Percentiles rank a stretch among this genome's conserved stretches.
These are phyloP conservation scores for Sylvilagus floridanus DNA, from an alignment of 2,797 vertebrate genomes.

Conservation along the genomic window DNA sequence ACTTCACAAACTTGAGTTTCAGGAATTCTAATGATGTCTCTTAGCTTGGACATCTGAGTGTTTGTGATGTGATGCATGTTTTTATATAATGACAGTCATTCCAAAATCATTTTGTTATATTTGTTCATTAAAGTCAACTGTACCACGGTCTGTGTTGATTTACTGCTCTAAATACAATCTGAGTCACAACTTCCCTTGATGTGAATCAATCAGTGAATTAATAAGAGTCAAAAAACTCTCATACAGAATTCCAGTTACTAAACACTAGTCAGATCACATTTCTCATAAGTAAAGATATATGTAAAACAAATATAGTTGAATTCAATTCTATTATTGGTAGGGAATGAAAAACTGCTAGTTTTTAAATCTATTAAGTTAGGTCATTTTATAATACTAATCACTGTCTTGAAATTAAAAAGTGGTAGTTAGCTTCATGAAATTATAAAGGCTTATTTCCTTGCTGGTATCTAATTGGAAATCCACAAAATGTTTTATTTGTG, in stretches of 20 bases:
- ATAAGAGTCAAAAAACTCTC: neutral
- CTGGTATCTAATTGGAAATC: neutral
- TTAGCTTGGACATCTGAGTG: neutral
- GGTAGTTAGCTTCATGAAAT: slow-evolving; percentile 31
- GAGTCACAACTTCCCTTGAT: neutral
- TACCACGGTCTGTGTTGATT: neutral
- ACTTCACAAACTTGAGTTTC: slow-evolving; percentile 5
- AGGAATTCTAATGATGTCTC: neutral
- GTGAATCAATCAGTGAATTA: slow-evolving; percentile 1
- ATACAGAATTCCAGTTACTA: neutral
- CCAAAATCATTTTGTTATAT: slow-evolving; percentile 42
- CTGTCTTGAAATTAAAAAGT: neutral
- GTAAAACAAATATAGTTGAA: neutral
- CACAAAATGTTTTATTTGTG: neutral
- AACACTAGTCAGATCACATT: neutral
- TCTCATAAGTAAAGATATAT: slow-evolving; percentile 16
- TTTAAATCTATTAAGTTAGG: neutral
- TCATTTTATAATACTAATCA: slow-evolving; percentile 33
- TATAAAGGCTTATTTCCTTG: slow-evolving; percentile 2
- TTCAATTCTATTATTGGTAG: slow-evolving; percentile 6
- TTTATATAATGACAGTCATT: slow-evolving; percentile 12
- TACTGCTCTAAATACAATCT: neutral
- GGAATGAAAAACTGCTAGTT: slow-evolving; percentile 11
- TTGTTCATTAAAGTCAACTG: slow-evolving; percentile 34
- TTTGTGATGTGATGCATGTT: neutral